Evolutionary conservation across 2,888 invertebrate species (phyloP).

Genomic region (Timandra comae): DNA sequence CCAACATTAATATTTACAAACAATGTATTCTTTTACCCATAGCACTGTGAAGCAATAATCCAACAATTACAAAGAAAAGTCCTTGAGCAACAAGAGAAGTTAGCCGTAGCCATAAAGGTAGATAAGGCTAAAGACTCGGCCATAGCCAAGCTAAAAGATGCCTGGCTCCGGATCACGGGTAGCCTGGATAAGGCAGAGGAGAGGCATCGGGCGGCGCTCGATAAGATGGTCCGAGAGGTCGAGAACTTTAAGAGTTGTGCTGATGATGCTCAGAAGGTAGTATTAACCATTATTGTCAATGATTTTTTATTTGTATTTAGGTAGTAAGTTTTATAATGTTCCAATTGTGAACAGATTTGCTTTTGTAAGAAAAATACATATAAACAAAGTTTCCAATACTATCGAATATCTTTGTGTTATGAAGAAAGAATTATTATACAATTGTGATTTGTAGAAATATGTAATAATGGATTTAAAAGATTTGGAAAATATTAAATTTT

Average conservation of each 20-base stretch:
- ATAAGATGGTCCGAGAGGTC: constrained; percentile 73
- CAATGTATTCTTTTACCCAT: constrained; percentile 3
- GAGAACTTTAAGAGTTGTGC: constrained; percentile 58
- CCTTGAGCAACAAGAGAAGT: constrained; percentile 85
- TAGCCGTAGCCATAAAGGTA: constrained; percentile 86
- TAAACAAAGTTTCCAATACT: no score
- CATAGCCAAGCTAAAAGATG: constrained; percentile 79
- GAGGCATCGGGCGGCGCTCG: constrained; percentile 61
- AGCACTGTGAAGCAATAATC: constrained; percentile 87
- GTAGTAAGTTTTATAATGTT: no score
- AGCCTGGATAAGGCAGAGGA: constrained; percentile 65
- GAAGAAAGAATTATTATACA: no score
- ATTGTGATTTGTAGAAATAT: no score
- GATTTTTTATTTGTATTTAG: no score
- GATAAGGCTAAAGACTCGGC: constrained; percentile 85
- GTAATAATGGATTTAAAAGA: no score
- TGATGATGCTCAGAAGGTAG: constrained; percentile 65
- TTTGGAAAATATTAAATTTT: no score
- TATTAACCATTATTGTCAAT: no score
- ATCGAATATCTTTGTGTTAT: no score
- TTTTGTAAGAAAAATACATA: no score
- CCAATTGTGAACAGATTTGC: no score
- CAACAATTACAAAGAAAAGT: constrained; percentile 83
- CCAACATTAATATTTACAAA: no score
- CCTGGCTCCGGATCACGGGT: constrained; percentile 74